Evolutionary conservation across 2,113 vertebrate genomes (phyloP).

Genomic region (Platichthys stellatus): DNA sequence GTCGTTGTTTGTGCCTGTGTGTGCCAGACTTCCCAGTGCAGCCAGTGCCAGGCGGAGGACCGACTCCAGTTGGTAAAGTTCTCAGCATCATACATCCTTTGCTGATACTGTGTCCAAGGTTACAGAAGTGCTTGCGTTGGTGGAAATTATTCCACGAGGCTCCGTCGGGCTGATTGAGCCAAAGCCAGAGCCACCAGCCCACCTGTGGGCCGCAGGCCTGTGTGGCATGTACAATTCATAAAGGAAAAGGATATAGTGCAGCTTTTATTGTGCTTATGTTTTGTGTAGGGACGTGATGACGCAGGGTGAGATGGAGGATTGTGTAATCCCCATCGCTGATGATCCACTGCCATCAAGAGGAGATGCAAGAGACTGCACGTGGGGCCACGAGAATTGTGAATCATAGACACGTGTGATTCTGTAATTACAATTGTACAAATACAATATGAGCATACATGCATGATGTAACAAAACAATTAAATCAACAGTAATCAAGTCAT

Average conservation of each 20-base stretch:
- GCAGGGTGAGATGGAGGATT: slow-evolving; percentile 8
- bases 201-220: slow-evolving; percentile 62
- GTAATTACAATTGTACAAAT: too few relatives aligned
- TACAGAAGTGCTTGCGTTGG: slow-evolving; percentile 53
- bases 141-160: slow-evolving; percentile 55
- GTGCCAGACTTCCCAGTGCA: not conserved
- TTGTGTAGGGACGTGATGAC: slow-evolving; percentile 38
- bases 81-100: slow-evolving; percentile 54
- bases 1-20: not conserved
- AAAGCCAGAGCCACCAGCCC: slow-evolving; percentile 42
- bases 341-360: slow-evolving; percentile 75
- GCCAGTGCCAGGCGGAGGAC: slow-evolving; percentile 31
- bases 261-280: slow-evolving; percentile 26
- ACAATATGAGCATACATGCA: not conserved
- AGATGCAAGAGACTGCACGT: slow-evolving; percentile 9
- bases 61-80: slow-evolving; percentile 45
- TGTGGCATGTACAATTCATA: slow-evolving; percentile 17
- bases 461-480: not conserved
- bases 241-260: slow-evolving; percentile 23
- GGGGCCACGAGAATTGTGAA: not conserved
- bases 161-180: slow-evolving; percentile 48
- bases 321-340: slow-evolving; percentile 20
- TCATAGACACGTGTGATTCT: not conserved
- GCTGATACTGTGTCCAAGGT: slow-evolving; percentile 60
- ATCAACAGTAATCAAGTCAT: not conserved